phyloP scores from a whole-genome alignment of 2,113 vertebrate species.

The Takifugu bimaculatus region DNA sequence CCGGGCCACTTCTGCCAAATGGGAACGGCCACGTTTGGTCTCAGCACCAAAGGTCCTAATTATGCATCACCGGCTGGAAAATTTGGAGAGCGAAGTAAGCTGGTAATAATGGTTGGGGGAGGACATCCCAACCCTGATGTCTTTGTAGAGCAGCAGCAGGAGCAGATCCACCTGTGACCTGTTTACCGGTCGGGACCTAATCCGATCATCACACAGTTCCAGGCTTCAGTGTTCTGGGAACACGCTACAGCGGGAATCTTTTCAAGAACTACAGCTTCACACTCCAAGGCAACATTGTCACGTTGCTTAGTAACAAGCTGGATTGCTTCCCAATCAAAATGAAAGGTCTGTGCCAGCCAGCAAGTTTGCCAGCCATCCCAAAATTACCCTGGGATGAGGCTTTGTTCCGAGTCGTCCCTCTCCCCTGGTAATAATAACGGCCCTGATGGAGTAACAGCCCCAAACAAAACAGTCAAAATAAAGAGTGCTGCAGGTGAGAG shows the following conservation, averaged over 20 bases:
- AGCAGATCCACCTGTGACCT: no score
- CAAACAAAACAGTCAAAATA: no score
- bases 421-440: background rate
- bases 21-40: background rate
- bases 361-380: background rate
- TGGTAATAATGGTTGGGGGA: no score
- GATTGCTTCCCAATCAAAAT: background rate
- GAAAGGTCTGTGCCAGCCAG: background rate
- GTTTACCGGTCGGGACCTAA: no score
- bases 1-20: constrained; percentile 23
- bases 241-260: background rate
- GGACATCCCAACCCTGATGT: no score
- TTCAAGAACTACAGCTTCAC: background rate
- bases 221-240: background rate
- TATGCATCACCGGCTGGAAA: no score
- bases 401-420: background rate
- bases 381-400: background rate
- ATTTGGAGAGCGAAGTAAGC: no score
- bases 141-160: no score
- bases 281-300: background rate
- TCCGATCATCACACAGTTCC: no score
- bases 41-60: background rate
- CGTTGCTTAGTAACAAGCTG: background rate
- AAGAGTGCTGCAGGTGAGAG: no score
- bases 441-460: background rate